Base-by-base conservation (phyloP, 2,888 invertebrate genomes). In the Orgyia antiqua region DNA sequence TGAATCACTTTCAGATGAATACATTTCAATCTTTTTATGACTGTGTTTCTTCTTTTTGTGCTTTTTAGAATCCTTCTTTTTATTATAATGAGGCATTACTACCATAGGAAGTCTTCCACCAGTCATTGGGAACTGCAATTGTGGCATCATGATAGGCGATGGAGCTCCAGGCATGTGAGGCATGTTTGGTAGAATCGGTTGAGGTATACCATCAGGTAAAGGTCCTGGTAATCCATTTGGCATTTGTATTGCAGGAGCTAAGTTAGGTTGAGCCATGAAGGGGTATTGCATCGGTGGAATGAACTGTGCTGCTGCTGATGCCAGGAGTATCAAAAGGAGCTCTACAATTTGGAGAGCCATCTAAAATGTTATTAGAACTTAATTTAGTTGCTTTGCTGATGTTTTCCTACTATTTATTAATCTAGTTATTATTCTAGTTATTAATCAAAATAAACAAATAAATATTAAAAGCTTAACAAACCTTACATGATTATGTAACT, bases 81-180 rank as follows among this genome's bases (percentile, higher is more conserved):
- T 71, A 0, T 69, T 66, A 29, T 69, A 68, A 41, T 63, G 78
- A 0, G 83, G 83, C 75, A 72, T 77, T 0, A 82, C 69, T 0
- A 82, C 68, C 18, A 74, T 61, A 0, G 80, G 79, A 15, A 79
- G 38, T 21, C 68, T 66, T 4, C 53, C 65, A 2, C 63, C 68
- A 2, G 49, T 43, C 40, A 67, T 49, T 1, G 57, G 56, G 9
- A 49, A 53, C 2, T 50, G 42, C 39, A 51, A 47, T 2, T 52
- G 48, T 3, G 19, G 7, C 28, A 47, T 31, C 1, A n/a, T 30
- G 52, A 69, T 56, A 1, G 56, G 45, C 24, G 36, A 33, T 1
- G 43, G 24, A 36, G 49, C 51, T 5, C 46, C 48, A 6, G 49
- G 40, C 10, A 58, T 47, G 5, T 51, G 51, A 8, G 58, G 50